Percentiles rank a stretch among this genome's conserved stretches.
Evolutionary conservation across 2,113 vertebrate genomes (phyloP).

Genomic region (Catagonus wagneri): DNA sequence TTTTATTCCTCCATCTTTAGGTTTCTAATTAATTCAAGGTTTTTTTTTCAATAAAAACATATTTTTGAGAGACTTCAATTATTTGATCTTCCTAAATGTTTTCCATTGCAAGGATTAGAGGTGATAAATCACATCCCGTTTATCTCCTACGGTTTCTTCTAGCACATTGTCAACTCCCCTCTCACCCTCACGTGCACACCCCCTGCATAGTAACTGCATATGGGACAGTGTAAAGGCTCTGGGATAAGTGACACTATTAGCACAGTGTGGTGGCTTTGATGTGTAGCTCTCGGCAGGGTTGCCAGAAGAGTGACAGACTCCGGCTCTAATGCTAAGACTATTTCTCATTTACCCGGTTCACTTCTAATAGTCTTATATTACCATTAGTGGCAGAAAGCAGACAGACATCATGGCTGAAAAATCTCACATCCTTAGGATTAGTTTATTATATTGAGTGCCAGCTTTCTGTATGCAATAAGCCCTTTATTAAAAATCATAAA

Average conservation of each 20-base stretch:
- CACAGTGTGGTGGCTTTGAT: conserved; percentile 84
- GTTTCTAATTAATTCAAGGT: conserved; percentile 72
- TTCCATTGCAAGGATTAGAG: conserved; percentile 75
- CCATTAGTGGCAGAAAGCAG: conserved; percentile 75
- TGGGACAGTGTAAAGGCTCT: conserved; percentile 78
- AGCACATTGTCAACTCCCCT: conserved; percentile 75
- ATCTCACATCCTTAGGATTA: conserved; percentile 55
- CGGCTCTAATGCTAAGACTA: conserved; percentile 79
- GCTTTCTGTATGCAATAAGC: background rate
- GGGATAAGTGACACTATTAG: conserved; percentile 83
- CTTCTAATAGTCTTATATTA: conserved; percentile 77
- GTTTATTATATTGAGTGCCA: background rate
- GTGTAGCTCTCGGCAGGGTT: conserved; percentile 78
- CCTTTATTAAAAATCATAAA: conserved; percentile 45
- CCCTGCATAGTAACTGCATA: conserved; percentile 66
- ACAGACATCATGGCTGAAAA: conserved; percentile 40
- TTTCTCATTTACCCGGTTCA: conserved; percentile 77
- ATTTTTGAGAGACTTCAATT: conserved; percentile 74
- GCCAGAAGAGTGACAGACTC: conserved; percentile 83
- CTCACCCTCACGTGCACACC: conserved; percentile 62
- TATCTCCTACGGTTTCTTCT: conserved; percentile 80
- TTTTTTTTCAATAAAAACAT: conserved; percentile 22
- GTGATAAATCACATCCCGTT: conserved; percentile 81
- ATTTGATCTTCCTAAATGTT: conserved; percentile 70
- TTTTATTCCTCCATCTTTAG: conserved; percentile 68